phyloP scores from a whole-genome alignment of 1,140 invertebrate species.

The Cryptotermes secundus region DNA sequence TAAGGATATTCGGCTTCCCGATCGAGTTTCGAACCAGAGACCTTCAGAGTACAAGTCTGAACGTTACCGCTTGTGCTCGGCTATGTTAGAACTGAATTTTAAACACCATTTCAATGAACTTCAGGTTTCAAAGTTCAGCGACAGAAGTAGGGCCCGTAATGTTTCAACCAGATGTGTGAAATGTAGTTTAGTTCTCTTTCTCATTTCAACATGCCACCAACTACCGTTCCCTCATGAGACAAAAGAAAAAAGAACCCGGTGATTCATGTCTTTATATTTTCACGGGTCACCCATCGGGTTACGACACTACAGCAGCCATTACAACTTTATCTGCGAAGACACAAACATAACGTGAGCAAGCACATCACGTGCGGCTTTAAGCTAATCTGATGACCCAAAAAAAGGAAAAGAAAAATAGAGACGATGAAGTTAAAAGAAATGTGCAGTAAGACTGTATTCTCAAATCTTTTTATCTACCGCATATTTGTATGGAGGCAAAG shows the following conservation, averaged over 20 bases:
- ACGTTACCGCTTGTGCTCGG: too few species aligned
- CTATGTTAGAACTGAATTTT: too few species aligned
- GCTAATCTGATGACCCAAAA: constrained; percentile 11
- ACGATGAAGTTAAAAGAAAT: constrained; percentile 5
- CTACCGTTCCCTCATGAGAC: background rate
- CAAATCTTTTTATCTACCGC: background rate
- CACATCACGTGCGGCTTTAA: background rate
- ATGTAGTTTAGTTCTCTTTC: background rate
- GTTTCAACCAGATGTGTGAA: background rate
- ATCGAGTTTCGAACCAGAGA: too few species aligned
- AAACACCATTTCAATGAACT: too few species aligned
- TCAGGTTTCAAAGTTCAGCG: too few species aligned
- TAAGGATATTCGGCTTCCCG: too few species aligned
- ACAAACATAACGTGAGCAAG: background rate
- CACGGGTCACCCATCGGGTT: background rate
- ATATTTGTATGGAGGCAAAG: background rate
- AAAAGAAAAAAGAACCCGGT: background rate
- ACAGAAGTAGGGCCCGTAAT: too few species aligned
- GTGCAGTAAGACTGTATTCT: background rate
- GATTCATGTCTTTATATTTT: constrained; percentile 1
- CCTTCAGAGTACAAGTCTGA: too few species aligned
- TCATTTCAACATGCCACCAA: background rate
- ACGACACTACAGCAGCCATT: background rate
- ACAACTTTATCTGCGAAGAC: background rate
- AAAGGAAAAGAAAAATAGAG: background rate